Percentiles rank a stretch among this genome's conserved stretches.
phyloP scores from a whole-genome alignment of 2,113 vertebrate species.

The Phyllopteryx taeniolatus region DNA sequence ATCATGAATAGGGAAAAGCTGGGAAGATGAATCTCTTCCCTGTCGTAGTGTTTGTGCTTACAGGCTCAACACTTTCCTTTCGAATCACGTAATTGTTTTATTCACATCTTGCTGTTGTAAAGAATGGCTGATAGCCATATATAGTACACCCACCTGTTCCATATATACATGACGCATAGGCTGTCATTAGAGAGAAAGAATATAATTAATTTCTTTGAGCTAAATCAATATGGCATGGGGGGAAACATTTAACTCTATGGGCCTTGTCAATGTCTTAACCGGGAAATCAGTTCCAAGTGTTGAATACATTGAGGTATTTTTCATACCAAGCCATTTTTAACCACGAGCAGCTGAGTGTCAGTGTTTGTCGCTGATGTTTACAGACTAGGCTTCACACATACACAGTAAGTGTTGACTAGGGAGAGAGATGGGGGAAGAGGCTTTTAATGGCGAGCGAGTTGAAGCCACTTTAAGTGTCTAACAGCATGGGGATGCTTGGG shows the following conservation, averaged over 20 bases:
- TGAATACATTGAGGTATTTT: conserved; percentile 1
- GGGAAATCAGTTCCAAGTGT: conserved; percentile 22
- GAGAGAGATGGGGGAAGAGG: conserved; percentile 24
- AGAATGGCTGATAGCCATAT: conserved; percentile 39
- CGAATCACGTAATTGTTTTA: conserved; percentile 4
- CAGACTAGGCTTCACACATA: conserved; percentile 36
- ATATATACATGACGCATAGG: conserved; percentile 36
- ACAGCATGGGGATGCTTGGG: conserved; percentile 65
- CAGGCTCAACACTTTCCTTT: conserved; percentile 10
- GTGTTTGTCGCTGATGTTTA: conserved; percentile 55
- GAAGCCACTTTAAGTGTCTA: conserved; percentile 63
- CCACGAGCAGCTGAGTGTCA: conserved; percentile 11
- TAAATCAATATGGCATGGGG: conserved; percentile 47
- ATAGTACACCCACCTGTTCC: conserved; percentile 32
- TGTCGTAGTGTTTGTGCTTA: conserved; percentile 12
- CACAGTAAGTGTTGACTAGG: conserved; percentile 41
- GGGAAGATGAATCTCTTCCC: conserved; percentile 1
- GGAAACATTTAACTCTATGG: conserved; percentile 44
- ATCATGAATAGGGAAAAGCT: neutral
- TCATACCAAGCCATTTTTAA: conserved; percentile 1
- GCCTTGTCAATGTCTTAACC: conserved; percentile 44
- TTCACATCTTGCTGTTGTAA: conserved; percentile 5
- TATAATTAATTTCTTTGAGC: conserved; percentile 27
- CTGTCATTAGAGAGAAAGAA: conserved; percentile 53
- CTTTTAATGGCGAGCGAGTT: conserved; percentile 22